These are phyloP conservation scores for Guaruba guarouba DNA, from an alignment of 2,113 vertebrate species.

Conservation along the genomic window DNA sequence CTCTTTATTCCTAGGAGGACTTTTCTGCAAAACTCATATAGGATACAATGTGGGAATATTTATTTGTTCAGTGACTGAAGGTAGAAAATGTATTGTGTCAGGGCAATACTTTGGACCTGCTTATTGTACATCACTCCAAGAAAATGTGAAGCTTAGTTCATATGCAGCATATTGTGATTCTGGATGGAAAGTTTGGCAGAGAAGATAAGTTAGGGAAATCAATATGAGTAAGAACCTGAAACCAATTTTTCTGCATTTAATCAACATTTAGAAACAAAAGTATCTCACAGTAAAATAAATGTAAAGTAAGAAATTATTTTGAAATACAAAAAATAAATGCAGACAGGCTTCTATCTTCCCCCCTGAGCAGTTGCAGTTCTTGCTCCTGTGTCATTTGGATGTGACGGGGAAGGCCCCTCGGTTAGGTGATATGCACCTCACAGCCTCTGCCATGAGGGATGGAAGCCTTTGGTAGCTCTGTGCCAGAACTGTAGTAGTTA, in stretches of 20 bases:
- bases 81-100: neutral
- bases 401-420: rapidly evolving
- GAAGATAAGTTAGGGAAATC: neutral
- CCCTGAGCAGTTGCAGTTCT: neutral
- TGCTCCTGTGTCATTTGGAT: neutral
- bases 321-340: neutral
- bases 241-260: neutral
- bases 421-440: neutral
- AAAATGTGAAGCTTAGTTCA: neutral
- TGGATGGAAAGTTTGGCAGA: neutral
- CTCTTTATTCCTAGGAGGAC: neutral
- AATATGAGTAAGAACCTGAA: neutral
- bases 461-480: neutral
- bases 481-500: neutral
- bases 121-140: neutral
- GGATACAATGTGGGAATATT: neutral
- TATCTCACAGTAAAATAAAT: neutral
- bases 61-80: neutral
- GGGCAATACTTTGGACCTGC: neutral
- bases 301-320: neutral
- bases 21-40: neutral
- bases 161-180: neutral
- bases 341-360: neutral
- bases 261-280: neutral
- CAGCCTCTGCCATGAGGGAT: rapidly evolving